Evolutionary conservation across 2,113 vertebrate genomes (phyloP), one percentile per base, ranked within the genome.

Genomic region (Xiphorhynchus elegans): DNA sequence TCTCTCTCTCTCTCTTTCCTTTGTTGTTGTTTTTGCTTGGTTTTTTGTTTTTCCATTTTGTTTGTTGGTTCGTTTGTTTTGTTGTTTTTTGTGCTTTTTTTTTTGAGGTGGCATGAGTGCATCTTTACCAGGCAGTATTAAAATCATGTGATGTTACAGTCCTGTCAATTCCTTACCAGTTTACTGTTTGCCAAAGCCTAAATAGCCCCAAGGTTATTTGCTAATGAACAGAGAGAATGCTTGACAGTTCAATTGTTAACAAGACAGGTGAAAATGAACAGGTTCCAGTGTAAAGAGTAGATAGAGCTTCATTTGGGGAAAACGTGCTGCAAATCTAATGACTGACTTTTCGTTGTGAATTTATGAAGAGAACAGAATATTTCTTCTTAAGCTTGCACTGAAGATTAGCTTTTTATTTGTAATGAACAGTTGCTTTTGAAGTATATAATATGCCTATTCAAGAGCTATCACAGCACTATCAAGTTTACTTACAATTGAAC

Each of bases 401-500:
- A 68, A 93, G 23, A 31, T 46, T 29, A 60, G 10, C 5, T 79
- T 93, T 90, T 86, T 46, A 26, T 90, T 82, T 77, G 13, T 49
- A 68, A 49, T 21, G 18, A 90, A 62, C 7, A 0, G 10, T 56
- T 90, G 15, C 10, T 75, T 94, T 84, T 78, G 17, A 28, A 25
- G 2, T 81, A 56, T 89, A 17, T 50, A 93, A 72, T 58, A 35
- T 47, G 13, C 29, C 26, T 86, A 16, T 78, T 89, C 77, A 89
- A 81, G 56, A 85, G n/a, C 35, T 70, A 46, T 55, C 80, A 72
- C 56, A 63, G 5, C 20, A 56, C 24, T 80, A 75, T 66, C 47
- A 93, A 55, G 28, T 95, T 91, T 86, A 39, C 44, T 93, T 89
- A 91, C 19, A 87, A 64, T 53, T 89, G 53, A 70, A 77, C 28